phyloP scores from a whole-genome alignment of 2,113 vertebrate genomes.

The Oncorhynchus gorbuscha region DNA sequence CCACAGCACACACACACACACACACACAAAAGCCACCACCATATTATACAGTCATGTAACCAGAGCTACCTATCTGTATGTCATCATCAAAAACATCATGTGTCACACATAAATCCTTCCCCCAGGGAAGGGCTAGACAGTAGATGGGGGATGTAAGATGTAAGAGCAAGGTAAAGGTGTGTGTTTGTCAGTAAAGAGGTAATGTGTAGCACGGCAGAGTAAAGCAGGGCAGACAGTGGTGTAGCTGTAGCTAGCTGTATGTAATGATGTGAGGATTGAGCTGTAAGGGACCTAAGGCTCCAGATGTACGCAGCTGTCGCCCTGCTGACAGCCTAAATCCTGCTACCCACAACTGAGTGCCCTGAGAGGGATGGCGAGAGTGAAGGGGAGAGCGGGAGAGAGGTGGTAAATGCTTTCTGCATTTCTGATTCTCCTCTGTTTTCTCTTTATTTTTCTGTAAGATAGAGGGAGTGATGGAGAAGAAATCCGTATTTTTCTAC shows the following conservation, averaged over 20 bases:
- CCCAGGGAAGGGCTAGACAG: neutral
- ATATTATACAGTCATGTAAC: neutral
- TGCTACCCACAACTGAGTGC: slow-evolving; percentile 22
- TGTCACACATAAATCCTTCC: slow-evolving; percentile 35
- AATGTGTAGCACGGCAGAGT: slow-evolving; percentile 53
- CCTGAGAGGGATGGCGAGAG: slow-evolving; percentile 22
- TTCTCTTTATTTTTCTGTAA: neutral
- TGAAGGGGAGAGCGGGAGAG: neutral
- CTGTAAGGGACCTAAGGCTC: slow-evolving; percentile 62
- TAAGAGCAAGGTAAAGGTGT: slow-evolving; percentile 38
- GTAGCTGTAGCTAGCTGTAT: slow-evolving; percentile 36
- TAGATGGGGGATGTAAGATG: slow-evolving; percentile 33
- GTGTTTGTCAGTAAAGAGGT: slow-evolving; percentile 63
- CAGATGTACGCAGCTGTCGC: slow-evolving; percentile 74
- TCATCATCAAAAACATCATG: slow-evolving; percentile 44
- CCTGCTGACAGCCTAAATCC: slow-evolving; percentile 67
- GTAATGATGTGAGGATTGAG: slow-evolving; percentile 71
- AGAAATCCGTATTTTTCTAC: too few relatives aligned
- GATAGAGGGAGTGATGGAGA: too few relatives aligned
- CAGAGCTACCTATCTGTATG: neutral
- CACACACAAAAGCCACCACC: neutral
- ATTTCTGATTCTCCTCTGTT: too few relatives aligned
- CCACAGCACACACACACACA: neutral
- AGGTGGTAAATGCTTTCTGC: too few relatives aligned
- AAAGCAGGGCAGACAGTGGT: neutral